phyloP scores from a whole-genome alignment of 2,113 vertebrate genomes.

The Balaeniceps rex region DNA sequence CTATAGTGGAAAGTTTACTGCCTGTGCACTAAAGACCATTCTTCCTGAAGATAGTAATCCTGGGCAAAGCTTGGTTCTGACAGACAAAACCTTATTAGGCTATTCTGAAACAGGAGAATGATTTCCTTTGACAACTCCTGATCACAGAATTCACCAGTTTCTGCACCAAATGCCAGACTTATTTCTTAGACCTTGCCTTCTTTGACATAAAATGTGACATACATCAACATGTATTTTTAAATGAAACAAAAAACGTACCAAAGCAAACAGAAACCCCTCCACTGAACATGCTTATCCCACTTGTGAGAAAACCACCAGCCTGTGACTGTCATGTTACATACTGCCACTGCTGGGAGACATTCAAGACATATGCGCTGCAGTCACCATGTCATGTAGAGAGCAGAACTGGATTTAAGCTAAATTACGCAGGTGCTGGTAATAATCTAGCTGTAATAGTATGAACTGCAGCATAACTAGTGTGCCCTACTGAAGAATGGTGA shows the following conservation, averaged over 20 bases:
- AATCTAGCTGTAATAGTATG: neutral
- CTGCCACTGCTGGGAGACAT: neutral
- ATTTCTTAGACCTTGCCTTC: neutral
- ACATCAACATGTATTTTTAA: neutral
- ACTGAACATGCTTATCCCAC: neutral
- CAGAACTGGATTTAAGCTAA: neutral
- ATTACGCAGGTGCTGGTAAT: neutral
- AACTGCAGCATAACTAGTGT: neutral
- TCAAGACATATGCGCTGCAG: fast-evolving
- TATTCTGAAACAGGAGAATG: neutral
- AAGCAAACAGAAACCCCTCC: neutral
- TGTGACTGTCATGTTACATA: neutral
- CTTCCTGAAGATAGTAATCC: neutral
- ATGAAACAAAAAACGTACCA: neutral
- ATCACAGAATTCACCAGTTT: neutral
- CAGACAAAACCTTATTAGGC: neutral
- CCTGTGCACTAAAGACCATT: neutral
- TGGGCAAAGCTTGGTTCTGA: neutral
- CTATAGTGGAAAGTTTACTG: neutral
- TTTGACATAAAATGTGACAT: neutral
- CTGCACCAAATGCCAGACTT: neutral
- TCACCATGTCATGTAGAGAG: neutral
- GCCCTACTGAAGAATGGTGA: neutral
- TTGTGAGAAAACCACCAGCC: neutral
- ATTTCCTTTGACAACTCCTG: neutral